These are phyloP conservation scores for Nothoprocta pentlandii DNA, from an alignment of 2,113 vertebrate species.

Conservation along the genomic window DNA sequence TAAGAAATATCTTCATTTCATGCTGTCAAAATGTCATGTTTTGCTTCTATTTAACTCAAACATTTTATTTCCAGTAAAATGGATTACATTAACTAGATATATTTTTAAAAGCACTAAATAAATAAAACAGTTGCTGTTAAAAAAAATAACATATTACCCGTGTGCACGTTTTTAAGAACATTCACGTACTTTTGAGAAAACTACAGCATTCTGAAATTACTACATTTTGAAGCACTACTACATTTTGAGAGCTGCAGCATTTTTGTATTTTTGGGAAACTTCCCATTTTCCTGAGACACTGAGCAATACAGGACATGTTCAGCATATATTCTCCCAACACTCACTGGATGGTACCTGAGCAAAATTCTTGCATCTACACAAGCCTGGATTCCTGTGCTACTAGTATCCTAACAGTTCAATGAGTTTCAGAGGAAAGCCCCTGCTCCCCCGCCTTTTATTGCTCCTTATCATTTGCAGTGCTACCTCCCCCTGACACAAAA, in stretches of 20 bases:
- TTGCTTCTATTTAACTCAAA: not conserved
- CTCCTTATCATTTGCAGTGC: not conserved
- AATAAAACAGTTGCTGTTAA: not conserved
- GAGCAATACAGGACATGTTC: not conserved
- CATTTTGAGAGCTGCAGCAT: too few relatives aligned
- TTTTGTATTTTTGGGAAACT: not conserved
- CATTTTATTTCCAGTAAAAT: not conserved
- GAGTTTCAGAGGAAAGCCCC: not conserved
- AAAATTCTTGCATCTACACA: not conserved
- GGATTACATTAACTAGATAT: not conserved
- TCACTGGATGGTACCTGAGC: not conserved
- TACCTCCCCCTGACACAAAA: not conserved
- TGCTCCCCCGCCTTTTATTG: not conserved
- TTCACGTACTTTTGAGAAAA: not conserved
- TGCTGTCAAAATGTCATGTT: not conserved
- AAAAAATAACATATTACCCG: not conserved
- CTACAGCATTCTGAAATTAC: too few relatives aligned
- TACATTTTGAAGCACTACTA: too few relatives aligned
- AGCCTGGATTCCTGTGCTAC: not conserved
- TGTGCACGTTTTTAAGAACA: not conserved
- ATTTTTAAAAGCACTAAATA: not conserved
- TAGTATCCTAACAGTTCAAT: not conserved
- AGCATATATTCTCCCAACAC: not conserved
- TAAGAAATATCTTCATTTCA: not conserved
- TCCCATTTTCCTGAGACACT: not conserved